Base-by-base conservation (phyloP, 2,888 invertebrate genomes). In the Aradus depressus region DNA sequence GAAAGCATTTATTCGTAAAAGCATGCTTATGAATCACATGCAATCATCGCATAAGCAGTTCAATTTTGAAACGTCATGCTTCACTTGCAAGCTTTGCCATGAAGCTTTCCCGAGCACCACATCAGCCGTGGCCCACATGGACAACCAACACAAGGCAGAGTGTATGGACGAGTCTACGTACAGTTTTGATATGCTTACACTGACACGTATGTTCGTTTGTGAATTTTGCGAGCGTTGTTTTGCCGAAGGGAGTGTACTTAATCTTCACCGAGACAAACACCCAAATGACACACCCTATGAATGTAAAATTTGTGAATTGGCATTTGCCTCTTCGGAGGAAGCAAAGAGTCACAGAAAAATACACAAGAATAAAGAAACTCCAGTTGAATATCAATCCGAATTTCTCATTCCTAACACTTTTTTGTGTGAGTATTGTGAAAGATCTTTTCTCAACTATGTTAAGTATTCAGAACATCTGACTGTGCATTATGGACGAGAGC, bases 1-100 rank as follows among this genome's bases (percentile, higher is more conserved):
- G 4, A 64, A 64, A 50, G 53, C 57, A 44, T 64, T 64, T 49
- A 55, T 58, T 14, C 58, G 62, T 19, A 62, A 62, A 49, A 60
- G 61, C 35, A 62, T 61, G 50, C 57, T 64, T 3, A 59, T 61
- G n/a, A 63, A 61, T 32, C 64, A 64, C 47, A 59, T 63, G 50
- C 44, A 56, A 10, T 32, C 57, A 5, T 50, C 53, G 18, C 63
- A 63, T 48, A 53, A 41, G 18, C 59, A 59, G 8, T 41, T 52
- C n/a, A 55, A 56, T 22, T 50, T 57, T 23, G 52, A 59, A 39
- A 43, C 39, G 1, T 50, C 51, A 3, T 62, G 62, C 42, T 63
- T 59, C 50, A 60, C 60, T 25, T 63, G 63, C 39, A 60, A 58
- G 41, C 50, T 56, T 35, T 63, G 63, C 44, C 53, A 58, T 50